Percentiles rank a stretch among this genome's conserved stretches.
These are phyloP conservation scores for Eudasyphora cyanicolor DNA, from an alignment of 2,888 invertebrate genomes.

Conservation along the genomic window DNA sequence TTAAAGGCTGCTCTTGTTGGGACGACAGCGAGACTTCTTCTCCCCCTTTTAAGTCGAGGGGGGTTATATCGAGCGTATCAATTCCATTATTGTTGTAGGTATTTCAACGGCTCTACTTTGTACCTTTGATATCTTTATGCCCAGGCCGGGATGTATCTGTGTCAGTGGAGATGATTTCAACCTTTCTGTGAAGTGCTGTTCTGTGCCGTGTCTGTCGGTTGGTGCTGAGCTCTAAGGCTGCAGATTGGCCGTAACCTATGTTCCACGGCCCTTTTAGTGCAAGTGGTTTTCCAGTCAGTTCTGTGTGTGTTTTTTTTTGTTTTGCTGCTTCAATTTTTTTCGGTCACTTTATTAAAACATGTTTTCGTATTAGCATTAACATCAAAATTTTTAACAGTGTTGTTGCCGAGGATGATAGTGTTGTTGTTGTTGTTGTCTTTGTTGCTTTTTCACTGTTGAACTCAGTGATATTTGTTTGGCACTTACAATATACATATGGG, in stretches of 20 bases:
- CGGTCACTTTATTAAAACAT: constrained; percentile 63
- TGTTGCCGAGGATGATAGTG: background rate
- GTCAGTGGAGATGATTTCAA: constrained; percentile 3
- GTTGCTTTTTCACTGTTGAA: background rate
- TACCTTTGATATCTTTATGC: background rate
- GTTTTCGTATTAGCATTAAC: constrained; percentile 59
- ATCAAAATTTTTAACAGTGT: constrained; percentile 11
- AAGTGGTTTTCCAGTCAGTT: constrained; percentile 22
- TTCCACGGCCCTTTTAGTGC: background rate
- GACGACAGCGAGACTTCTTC: background rate
- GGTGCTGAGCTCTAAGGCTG: constrained; percentile 35
- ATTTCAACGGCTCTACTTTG: background rate
- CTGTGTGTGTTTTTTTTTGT: background rate
- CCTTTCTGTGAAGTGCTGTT: constrained; percentile 18
- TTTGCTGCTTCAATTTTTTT: constrained; percentile 12
- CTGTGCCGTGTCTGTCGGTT: background rate
- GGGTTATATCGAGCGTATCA: constrained; percentile 16
- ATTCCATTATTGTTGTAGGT: background rate
- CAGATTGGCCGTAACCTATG: background rate
- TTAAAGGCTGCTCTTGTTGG: background rate
- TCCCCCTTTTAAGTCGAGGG: background rate
- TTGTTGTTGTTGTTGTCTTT: background rate
- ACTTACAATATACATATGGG: no score
- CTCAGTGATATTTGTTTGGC: background rate
- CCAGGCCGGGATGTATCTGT: constrained; percentile 8